Evolutionary conservation across 1,140 invertebrate genomes (phyloP).

Genomic region (Copidosoma floridanum): DNA sequence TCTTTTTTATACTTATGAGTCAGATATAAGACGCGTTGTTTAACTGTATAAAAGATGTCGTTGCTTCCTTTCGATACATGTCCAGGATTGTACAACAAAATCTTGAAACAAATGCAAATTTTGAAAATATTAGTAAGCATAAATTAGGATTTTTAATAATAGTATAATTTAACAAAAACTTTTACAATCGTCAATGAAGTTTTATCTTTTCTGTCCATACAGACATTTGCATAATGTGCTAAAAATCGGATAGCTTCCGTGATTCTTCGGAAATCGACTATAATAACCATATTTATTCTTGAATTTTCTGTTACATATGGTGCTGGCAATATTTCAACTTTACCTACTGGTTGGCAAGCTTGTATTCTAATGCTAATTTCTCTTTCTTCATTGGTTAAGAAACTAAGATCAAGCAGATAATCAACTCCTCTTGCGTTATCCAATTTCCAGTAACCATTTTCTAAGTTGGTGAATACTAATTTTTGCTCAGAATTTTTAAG

Average conservation of each 20-base stretch:
- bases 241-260: constrained; percentile 65
- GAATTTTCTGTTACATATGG: constrained; percentile 90
- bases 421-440: constrained; percentile 86
- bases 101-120: constrained; percentile 52
- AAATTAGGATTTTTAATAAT: constrained; percentile 32
- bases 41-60: constrained; percentile 67
- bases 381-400: constrained; percentile 47
- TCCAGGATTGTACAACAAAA: constrained; percentile 61
- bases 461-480: constrained; percentile 61
- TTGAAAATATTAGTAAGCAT: constrained; percentile 25
- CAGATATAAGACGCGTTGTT: constrained; percentile 61
- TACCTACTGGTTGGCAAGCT: constrained; percentile 76
- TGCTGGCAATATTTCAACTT: constrained; percentile 80
- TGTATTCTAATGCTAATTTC: constrained; percentile 60
- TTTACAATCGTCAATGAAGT: constrained; percentile 70
- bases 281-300: constrained; percentile 73
- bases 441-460: constrained; percentile 82
- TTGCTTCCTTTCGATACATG: constrained; percentile 64
- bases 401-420: constrained; percentile 78
- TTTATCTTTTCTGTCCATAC: constrained; percentile 76
- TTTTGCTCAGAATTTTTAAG: constrained; percentile 58
- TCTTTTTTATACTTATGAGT: constrained; percentile 70
- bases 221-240: constrained; percentile 66
- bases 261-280: constrained; percentile 59
- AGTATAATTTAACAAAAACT: constrained; percentile 15